These are phyloP conservation scores for Hippocampus comes DNA, from an alignment of 2,113 vertebrate species.

Conservation along the genomic window DNA sequence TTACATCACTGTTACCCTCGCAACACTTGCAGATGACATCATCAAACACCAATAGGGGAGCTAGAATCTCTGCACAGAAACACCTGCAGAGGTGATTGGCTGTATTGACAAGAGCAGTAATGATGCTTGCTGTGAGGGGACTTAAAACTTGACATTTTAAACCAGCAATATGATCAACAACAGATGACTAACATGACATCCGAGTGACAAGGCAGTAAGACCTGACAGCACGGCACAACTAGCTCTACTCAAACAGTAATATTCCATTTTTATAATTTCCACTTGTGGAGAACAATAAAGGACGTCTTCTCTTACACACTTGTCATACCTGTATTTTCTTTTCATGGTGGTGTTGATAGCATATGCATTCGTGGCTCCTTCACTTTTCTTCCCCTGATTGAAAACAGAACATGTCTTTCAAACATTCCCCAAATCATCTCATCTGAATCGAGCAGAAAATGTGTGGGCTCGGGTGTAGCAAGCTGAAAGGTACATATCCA, in stretches of 20 bases:
- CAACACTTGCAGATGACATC: conserved; percentile 76
- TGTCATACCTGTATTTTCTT: conserved; percentile 90
- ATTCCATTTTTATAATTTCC: neutral
- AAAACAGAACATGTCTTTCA: conserved; percentile 33
- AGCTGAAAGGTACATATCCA: too few relatives aligned
- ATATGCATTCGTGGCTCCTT: conserved; percentile 84
- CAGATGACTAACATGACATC: conserved; percentile 2
- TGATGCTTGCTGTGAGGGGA: conserved; percentile 17
- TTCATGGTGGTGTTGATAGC: conserved; percentile 93
- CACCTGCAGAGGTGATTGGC: conserved; percentile 74
- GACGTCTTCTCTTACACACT: neutral
- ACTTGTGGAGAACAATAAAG: neutral
- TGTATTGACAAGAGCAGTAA: conserved; percentile 34
- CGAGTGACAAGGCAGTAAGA: neutral
- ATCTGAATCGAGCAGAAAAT: too few relatives aligned
- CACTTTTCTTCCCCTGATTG: conserved; percentile 85
- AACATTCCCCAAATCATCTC: neutral
- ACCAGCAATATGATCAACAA: conserved; percentile 5
- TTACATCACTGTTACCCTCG: conserved; percentile 73
- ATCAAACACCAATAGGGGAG: conserved; percentile 70
- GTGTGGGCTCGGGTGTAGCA: too few relatives aligned
- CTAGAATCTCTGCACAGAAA: conserved; percentile 62
- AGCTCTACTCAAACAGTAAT: neutral
- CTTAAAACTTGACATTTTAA: conserved; percentile 27
- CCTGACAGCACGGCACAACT: neutral